Evolutionary conservation across 2,888 invertebrate species (phyloP), one percentile per base, ranked within the genome.

Genomic region (Tetramorium bicarinatum): DNA sequence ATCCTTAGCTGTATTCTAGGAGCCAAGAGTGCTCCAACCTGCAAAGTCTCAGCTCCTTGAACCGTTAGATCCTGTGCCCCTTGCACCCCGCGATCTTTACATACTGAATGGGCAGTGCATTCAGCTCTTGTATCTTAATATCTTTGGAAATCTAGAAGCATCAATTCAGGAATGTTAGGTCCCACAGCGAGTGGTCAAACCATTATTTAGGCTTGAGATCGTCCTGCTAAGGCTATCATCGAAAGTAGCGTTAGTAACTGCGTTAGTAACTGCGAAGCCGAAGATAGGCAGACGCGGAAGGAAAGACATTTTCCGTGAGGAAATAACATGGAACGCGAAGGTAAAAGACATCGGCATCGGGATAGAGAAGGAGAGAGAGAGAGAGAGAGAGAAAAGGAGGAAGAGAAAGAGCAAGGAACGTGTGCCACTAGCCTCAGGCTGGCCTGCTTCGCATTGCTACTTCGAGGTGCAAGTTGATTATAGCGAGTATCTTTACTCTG

Each of bases 371-470:
- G 66, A 59, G 64, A 44, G 18, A 62, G 18, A 44, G 29, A 67
- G 29, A 44, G 34, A 59, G 18, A 25, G 74, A 64, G 59, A 62
- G n/a, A 47, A 41, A 52, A 54, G 41, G 69, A 59, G 67, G 38
- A 25, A 64, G 38, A 52, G 49, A 72, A 88, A 88, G 67, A 82
- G 88, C 82, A 87, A 87, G 87, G 87, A 90, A 85, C 90, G 90
- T 92, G 93, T 92, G 90, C 92, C 88, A 93, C 91, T 93, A 91
- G 92, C 90, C 92, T 87, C 92, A 86, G 87, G 89, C 82, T 92
- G 93, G 91, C 92, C 93, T 93, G 93, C 91, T 93, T 93, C 92
- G 92, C 87, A 92, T 92, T 92, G 90, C 92, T 89, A 92, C 93
- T 92, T 92, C 87, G 88, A 89, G 88, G 88, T 90, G 83, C 87